Conservation (phyloP, 2,888 invertebrate genomes). For the Eudasyphora cyanicolor region DNA sequence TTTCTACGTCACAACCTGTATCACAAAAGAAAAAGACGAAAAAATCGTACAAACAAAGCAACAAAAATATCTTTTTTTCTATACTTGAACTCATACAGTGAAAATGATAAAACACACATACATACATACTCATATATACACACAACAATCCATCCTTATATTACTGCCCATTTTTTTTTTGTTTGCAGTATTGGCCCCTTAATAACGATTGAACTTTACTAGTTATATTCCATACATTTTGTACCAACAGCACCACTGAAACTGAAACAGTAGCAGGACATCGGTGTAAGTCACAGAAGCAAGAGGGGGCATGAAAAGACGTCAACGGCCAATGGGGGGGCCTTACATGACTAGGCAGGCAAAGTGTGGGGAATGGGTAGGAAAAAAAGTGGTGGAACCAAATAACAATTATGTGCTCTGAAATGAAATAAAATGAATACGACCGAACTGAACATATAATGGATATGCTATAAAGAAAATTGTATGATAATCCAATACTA, state of each 20-base stretch:
- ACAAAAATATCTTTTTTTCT: neutral
- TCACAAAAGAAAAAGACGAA: conserved; percentile 14
- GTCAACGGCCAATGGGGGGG: neutral
- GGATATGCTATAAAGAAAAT: too few relatives aligned
- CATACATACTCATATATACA: neutral
- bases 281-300: neutral
- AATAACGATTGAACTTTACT: conserved; percentile 21
- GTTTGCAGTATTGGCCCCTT: conserved; percentile 19
- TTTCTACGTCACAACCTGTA: conserved; percentile 58
- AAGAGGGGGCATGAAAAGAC: neutral
- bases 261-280: neutral
- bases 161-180: conserved; percentile 13
- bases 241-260: neutral
- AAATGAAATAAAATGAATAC: neutral
- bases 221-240: conserved; percentile 12
- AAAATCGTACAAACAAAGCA: neutral
- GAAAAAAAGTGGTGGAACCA: neutral
- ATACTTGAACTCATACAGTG: too few relatives aligned
- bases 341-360: neutral
- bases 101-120: too few relatives aligned
- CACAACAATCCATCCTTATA: neutral
- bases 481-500: conserved; percentile 22
- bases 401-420: conserved; percentile 10
- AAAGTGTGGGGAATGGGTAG: neutral
- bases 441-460: neutral